Evolutionary conservation across 2,797 vertebrate species (phyloP), one percentile per base, ranked within the genome.

Genomic region (Sebastolobus alascanus): DNA sequence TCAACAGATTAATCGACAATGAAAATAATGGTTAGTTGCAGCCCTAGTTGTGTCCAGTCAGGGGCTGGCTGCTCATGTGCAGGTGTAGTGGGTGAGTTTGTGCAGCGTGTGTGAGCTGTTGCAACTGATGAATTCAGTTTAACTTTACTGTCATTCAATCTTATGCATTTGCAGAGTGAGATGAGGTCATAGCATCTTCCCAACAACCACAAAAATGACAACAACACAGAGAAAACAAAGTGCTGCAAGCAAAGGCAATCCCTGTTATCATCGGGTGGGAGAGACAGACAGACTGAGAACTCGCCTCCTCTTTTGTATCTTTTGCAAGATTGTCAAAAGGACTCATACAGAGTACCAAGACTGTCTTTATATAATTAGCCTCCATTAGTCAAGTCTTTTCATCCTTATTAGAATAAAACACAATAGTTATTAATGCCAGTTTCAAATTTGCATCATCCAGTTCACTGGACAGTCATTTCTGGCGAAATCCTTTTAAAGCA

Each of bases 401-500:
- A 11, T 77, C 63, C 18, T n/a, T 31, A 4, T 82, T 61, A 63
- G 6, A 58, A 54, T 75, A 10, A 68, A 73, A 40, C 66, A 74
- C 73, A 55, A 31, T 35, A 13, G 35, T 52, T 54, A 76, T 82
- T 59, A 22, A 75, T 76, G 56, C 25, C 14, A 63, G 1, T 73
- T 46, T 77, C 7, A 80, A 22, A 75, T 78, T 78, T 71, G 22
- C 13, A 1, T 76, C 1, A 46, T 73, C 25, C 43, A 82, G 66
- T 77, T 74, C 46, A 65, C 8, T 68, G 68, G 54, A 82, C 66
- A 78, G 61, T 75, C 22, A 84, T 85, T 80, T 78, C 31, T 31
- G 20, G 65, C 77, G 50, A 82, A 87, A 76, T 83, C 74, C 71
- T 64, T 58, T 68, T 56, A 77, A 77, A 33, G 2, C n/a, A 8